Evolutionary conservation across 2,888 invertebrate genomes (phyloP), one percentile per base, ranked within the genome.

Genomic region (Drosophila nr. perissopoda): DNA sequence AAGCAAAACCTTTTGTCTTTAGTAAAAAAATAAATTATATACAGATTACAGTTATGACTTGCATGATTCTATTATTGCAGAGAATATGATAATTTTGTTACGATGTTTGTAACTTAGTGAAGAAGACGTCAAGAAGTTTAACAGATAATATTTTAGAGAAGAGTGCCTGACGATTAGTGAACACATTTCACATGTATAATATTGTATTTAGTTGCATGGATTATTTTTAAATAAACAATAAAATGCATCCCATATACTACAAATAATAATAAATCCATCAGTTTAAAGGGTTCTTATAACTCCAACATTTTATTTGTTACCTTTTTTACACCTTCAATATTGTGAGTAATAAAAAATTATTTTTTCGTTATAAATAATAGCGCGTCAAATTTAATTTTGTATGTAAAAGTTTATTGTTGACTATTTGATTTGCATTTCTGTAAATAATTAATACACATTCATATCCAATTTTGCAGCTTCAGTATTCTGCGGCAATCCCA

Each of bases 361-460:
- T 38, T 8, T 18, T 18, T 7, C 18, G 2, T 38, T 2, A n/a
- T n/a, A 40, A 40, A 40, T n/a, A 10, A n/a, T n/a, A 40, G 10
- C 1, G 4, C n/a, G 4, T 40, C 1, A 8, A 18, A 38, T 38
- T 7, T 4, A n/a, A n/a, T 4, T 4, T 40, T 2, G 0, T 0
- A 2, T 1, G 0, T 38, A 3, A 38, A 18, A 18, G 3, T 8
- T 3, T 18, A 36, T 34, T 34, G 4, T 5, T 34, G 34, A 34
- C 13, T 13, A 13, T 34, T 13, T 34, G 13, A 34, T 13, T 34
- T 34, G 1, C 13, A 13, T 34, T 34, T 13, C 34, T 5, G 1
- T 5, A 34, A 10, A 40, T n/a, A 40, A 40, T n/a, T 8, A 40
- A 40, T n/a, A n/a, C 10, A n/a, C 10, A n/a, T 40, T n/a, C 10